A percentile compares a stretch with the other conserved stretches of the same genome.
Evolutionary conservation across 2,888 invertebrate genomes (phyloP).

Genomic region (Philereme transversata): DNA sequence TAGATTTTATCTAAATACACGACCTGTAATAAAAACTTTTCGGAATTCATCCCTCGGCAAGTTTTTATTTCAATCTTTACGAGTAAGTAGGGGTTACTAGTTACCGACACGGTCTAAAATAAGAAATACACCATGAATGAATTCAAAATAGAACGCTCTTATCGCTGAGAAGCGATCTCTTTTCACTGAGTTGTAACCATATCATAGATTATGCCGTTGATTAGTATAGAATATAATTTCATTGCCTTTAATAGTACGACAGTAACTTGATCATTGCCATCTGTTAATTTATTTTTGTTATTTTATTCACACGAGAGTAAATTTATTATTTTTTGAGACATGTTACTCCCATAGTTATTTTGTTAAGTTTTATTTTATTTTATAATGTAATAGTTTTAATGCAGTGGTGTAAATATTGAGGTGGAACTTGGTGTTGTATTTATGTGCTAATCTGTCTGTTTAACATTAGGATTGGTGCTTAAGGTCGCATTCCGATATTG

Average conservation of each 20-base stretch:
- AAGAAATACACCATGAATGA: no score
- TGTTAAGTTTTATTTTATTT: constrained; percentile 34
- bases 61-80: no score
- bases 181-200: no score
- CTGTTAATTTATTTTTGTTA: constrained; percentile 22
- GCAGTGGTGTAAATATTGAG: constrained; percentile 30
- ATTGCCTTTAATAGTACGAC: no score
- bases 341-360: constrained; percentile 27
- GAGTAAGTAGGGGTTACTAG: no score
- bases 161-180: no score
- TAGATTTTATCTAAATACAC: no score
- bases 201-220: background rate
- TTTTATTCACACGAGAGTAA: constrained; percentile 7
- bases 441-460: constrained; percentile 3
- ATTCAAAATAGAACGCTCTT: no score
- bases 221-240: background rate
- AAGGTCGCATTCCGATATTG: no score
- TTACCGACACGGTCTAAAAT: no score
- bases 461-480: constrained; percentile 2
- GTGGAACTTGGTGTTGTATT: constrained; percentile 5
- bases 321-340: constrained; percentile 14
- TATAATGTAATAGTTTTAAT: constrained; percentile 25
- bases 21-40: no score
- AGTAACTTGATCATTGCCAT: constrained; percentile 26
- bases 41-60: no score